Evolutionary conservation across 2,888 invertebrate species (phyloP).

Genomic region (Drosophila quinaria): DNA sequence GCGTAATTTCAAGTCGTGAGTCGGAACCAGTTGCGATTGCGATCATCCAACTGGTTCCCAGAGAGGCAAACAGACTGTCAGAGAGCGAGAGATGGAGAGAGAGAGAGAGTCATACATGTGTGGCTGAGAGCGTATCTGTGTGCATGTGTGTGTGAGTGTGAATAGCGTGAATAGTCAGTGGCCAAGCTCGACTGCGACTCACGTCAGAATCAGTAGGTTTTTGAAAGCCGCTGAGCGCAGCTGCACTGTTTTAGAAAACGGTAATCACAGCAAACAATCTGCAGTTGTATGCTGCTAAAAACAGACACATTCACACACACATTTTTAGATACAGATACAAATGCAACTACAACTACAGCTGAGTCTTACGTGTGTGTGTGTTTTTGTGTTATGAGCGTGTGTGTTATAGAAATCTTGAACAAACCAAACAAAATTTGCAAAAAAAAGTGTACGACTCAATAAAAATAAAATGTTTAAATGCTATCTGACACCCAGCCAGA

Average conservation of each 20-base stretch:
- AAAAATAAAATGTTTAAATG: conserved; percentile 26
- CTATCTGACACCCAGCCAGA: conserved; percentile 22
- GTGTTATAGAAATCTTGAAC: conserved; percentile 59
- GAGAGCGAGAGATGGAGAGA: conserved; percentile 11
- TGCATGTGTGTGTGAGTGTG: conserved; percentile 24
- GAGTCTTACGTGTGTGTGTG: conserved; percentile 33
- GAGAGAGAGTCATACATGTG: conserved; percentile 3
- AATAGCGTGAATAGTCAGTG: conserved; percentile 14
- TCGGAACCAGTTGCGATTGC: conserved; percentile 65
- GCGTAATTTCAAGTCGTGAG: conserved; percentile 57
- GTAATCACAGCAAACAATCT: conserved; percentile 54
- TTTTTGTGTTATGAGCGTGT: conserved; percentile 25
- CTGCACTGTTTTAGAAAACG: conserved; percentile 65
- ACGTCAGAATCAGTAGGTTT: conserved; percentile 75
- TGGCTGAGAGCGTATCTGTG: conserved; percentile 7
- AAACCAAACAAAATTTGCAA: conserved; percentile 53
- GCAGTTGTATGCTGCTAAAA: conserved; percentile 32
- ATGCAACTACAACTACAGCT: conserved; percentile 56
- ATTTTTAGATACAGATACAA: conserved; percentile 34
- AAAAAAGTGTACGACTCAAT: conserved; percentile 43
- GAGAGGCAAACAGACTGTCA: conserved; percentile 8
- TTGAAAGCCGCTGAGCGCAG: conserved; percentile 83
- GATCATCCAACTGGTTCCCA: conserved; percentile 63
- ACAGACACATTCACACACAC: conserved; percentile 39
- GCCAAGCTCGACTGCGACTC: conserved; percentile 28